A percentile compares a stretch with the other conserved stretches of the same genome.
These are phyloP conservation scores for Drosophila parvula DNA, from an alignment of 1,140 invertebrate species.

Conservation along the genomic window DNA sequence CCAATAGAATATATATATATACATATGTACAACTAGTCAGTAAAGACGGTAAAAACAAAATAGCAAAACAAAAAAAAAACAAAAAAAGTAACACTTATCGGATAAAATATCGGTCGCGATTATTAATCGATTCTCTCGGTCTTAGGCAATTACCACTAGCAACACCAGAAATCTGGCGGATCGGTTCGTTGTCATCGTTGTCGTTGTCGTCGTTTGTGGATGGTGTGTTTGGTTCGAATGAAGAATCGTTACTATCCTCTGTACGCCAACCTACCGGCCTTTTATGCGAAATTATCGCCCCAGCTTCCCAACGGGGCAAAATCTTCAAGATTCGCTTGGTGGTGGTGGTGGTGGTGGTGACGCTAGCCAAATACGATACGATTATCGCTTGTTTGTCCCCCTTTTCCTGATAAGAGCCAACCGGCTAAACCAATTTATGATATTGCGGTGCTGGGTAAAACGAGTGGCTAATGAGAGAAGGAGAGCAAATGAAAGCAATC, in stretches of 20 bases:
- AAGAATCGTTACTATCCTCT: constrained; percentile 74
- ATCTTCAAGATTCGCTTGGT: constrained; percentile 14
- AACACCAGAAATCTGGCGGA: constrained; percentile 65
- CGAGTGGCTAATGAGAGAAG: not conserved
- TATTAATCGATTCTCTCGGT: constrained; percentile 17
- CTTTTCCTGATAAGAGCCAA: constrained; percentile 48
- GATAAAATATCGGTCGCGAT: not conserved
- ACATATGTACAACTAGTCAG: constrained; percentile 55
- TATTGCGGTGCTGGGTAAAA: constrained; percentile 52
- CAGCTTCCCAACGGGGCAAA: constrained; percentile 34
- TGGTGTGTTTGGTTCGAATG: constrained; percentile 66
- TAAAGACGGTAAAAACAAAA: constrained; percentile 44
- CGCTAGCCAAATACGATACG: constrained; percentile 62
- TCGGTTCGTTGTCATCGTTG: constrained; percentile 77
- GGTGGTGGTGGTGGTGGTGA: constrained; percentile 20
- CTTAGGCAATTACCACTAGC: constrained; percentile 70
- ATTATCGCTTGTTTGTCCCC: constrained; percentile 65
- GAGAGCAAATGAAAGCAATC: not conserved
- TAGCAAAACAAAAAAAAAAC: constrained; percentile 19
- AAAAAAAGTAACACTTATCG: constrained; percentile 3
- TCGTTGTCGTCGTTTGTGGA: constrained; percentile 64
- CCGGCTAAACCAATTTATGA: constrained; percentile 70
- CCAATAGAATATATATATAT: constrained; percentile 55
- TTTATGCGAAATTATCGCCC: constrained; percentile 52
- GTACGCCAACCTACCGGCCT: constrained; percentile 14